Base-by-base conservation (phyloP, 2,113 vertebrate genomes). In the Arvicanthis niloticus region DNA sequence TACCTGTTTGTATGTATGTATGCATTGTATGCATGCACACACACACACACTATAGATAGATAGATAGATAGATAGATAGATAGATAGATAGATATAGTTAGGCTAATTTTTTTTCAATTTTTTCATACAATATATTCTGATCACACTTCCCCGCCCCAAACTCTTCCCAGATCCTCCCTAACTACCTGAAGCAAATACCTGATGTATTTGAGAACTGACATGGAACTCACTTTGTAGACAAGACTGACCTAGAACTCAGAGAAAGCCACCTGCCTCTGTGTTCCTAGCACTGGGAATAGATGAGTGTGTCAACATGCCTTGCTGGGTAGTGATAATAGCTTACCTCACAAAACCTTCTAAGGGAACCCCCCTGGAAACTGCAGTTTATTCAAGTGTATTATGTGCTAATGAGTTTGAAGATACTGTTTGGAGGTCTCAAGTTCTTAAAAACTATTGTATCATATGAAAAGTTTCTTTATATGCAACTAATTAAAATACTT, bases 401-500 rank as follows among this genome's bases (percentile, higher is more conserved):
- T 82, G 84, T 80, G 91, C 53, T 91, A 91, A 93, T 80, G 48
- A 85, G 88, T 93, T 75, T 95, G 48, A 85, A 91, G 26, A 85
- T 85, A 77, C 16, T 60, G 65, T 89, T 85, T 78, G 70, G 62
- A 93, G 40, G 65, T 67, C 40, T 91, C 45, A 67, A n/a, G 12
- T 91, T 94, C 86, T 87, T 62, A 17, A 68, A 81, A 87, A 93
- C 88, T 48, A 91, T 60, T 82, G 19, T 56, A 31, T 42, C 45
- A 53, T 78, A 73, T 77, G 76, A 73, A 93, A 89, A 95, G 82
- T 0, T 88, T 85, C 9, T 40, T 75, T 96, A 68, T 78, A 40
- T 85, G 22, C 26, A 93, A 58, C 72, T 87, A 96, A 95, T 95
- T 96, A 95, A 91, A 93, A 85, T 45, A 78, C 82, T 97, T 95